These are phyloP conservation scores for Rhyacophila evoluta DNA, from an alignment of 2,888 invertebrate species.

Conservation along the genomic window DNA sequence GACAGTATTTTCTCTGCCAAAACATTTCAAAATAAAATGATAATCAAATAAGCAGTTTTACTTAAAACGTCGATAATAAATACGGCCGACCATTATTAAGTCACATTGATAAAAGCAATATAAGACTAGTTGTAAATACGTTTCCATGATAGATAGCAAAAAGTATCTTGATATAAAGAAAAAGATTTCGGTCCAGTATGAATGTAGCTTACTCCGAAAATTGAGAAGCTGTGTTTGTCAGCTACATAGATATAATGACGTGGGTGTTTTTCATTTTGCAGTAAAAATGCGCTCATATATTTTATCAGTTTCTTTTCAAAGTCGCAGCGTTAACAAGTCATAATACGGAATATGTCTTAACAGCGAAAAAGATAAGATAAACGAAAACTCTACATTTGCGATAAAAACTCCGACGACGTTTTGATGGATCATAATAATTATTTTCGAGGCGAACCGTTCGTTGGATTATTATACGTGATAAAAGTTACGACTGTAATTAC, in stretches of 20 bases:
- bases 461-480: neutral
- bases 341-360: neutral
- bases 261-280: conserved; percentile 13
- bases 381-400: neutral
- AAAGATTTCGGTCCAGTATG: too few species aligned
- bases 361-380: neutral
- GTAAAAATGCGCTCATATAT: conserved; percentile 15
- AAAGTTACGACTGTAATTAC: neutral
- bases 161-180: too few species aligned
- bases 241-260: neutral
- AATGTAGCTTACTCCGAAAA: too few species aligned
- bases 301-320: conserved; percentile 15
- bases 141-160: too few species aligned
- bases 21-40: too few species aligned
- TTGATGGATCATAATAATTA: neutral
- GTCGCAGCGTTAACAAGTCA: neutral
- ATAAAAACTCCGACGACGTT: neutral
- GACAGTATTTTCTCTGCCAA: too few species aligned
- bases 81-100: too few species aligned
- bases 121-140: too few species aligned
- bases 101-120: too few species aligned
- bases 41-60: too few species aligned
- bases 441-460: neutral
- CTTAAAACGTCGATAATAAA: too few species aligned
- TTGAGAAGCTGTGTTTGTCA: neutral